Conservation (phyloP, 2,888 invertebrate species). For the Petrophora chlorosata region DNA sequence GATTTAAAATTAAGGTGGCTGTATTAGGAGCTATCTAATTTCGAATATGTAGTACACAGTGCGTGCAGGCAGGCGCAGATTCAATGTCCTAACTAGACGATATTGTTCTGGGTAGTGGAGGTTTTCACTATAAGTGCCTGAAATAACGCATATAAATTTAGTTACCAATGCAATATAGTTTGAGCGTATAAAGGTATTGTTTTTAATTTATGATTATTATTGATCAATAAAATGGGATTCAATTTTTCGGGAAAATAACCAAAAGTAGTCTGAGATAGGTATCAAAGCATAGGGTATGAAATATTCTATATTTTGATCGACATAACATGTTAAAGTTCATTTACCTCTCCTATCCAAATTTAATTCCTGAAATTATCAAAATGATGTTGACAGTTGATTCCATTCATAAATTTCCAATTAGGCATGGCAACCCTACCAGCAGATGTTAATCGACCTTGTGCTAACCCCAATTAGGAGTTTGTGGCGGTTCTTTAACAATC, state of each 20-base stretch:
- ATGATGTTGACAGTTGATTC: conserved; percentile 10
- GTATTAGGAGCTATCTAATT: conserved; percentile 18
- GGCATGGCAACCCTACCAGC: conserved; percentile 46
- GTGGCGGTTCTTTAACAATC: conserved; percentile 68
- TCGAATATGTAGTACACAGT: conserved; percentile 21
- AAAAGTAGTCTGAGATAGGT: too few relatives aligned
- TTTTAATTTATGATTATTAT: too few relatives aligned
- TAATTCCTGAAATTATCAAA: conserved; percentile 11
- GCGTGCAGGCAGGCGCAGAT: conserved; percentile 21
- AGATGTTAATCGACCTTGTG: conserved; percentile 61
- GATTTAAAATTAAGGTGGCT: conserved; percentile 24
- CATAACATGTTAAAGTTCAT: background rate
- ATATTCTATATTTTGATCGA: too few relatives aligned
- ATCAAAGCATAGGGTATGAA: too few relatives aligned
- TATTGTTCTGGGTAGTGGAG: conserved; percentile 3
- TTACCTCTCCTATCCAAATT: background rate
- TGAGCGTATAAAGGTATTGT: too few relatives aligned
- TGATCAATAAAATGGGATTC: too few relatives aligned
- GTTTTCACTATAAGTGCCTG: background rate
- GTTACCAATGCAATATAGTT: too few relatives aligned
- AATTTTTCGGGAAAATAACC: too few relatives aligned
- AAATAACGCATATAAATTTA: background rate
- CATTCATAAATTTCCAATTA: conserved; percentile 30
- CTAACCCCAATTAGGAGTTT: conserved; percentile 72
- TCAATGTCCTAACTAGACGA: conserved; percentile 13